phyloP scores from a whole-genome alignment of 2,888 invertebrate genomes.

The Acleris holmiana region DNA sequence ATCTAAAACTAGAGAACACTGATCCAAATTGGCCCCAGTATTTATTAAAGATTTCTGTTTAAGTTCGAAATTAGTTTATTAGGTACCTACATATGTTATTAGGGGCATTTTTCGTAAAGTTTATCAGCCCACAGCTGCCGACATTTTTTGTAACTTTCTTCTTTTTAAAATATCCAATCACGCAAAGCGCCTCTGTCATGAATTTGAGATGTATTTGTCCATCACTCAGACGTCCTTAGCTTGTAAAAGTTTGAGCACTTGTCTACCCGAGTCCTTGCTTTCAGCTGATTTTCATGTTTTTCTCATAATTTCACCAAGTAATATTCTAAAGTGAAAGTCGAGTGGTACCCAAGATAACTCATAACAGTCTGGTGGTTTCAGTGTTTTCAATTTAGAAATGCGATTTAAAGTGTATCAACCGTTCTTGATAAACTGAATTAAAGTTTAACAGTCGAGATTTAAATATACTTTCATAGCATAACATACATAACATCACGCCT shows the following conservation, averaged over 20 bases:
- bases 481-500: no score
- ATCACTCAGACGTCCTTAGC: conserved; percentile 30
- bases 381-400: conserved; percentile 11
- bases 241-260: conserved; percentile 34
- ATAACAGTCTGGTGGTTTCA: conserved; percentile 24
- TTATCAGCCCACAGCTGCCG: conserved; percentile 2
- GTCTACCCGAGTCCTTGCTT: conserved; percentile 25
- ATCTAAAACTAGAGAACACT: no score
- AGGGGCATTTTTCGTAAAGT: neutral
- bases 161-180: conserved; percentile 27
- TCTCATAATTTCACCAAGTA: conserved; percentile 33
- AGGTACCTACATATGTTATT: neutral
- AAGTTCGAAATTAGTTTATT: no score
- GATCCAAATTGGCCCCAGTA: no score
- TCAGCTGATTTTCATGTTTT: conserved; percentile 31
- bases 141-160: conserved; percentile 11
- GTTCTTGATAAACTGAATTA: neutral
- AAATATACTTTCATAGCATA: no score
- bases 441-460: neutral
- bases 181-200: conserved; percentile 30
- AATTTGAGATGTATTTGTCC: conserved; percentile 34
- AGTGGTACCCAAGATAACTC: conserved; percentile 23
- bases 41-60: no score
- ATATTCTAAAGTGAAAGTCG: conserved; percentile 34
- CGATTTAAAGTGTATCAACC: neutral